These are phyloP conservation scores for Nomada lathburiana DNA, from an alignment of 2,888 invertebrate species.

Conservation along the genomic window DNA sequence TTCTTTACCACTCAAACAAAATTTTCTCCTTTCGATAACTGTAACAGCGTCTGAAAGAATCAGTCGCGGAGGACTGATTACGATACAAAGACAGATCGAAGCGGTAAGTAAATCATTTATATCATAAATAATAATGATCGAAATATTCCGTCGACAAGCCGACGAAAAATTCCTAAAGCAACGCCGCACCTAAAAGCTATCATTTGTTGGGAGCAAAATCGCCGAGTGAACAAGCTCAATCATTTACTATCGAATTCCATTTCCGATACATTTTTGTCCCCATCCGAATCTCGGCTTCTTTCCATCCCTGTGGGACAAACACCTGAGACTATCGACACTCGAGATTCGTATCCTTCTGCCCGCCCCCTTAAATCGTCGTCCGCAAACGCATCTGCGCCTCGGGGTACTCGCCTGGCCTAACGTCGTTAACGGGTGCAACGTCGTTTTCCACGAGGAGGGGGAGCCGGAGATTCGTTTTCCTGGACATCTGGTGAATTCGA, in stretches of 20 bases:
- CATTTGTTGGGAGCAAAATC: no score
- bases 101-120: no score
- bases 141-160: no score
- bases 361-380: constrained; percentile 52
- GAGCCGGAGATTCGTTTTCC: constrained; percentile 74
- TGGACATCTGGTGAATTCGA: constrained; percentile 84
- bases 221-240: background rate
- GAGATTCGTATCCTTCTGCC: constrained; percentile 52
- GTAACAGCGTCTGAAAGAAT: background rate
- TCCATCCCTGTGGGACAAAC: constrained; percentile 44
- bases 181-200: no score
- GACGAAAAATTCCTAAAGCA: no score
- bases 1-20: background rate
- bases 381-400: constrained; percentile 70
- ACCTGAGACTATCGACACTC: constrained; percentile 58
- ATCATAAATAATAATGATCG: no score
- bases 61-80: background rate
- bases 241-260: background rate
- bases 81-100: no score
- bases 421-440: constrained; percentile 75
- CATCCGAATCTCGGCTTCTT: constrained; percentile 48
- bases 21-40: background rate
- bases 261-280: background rate
- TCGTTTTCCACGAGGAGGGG: constrained; percentile 54
- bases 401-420: constrained; percentile 68